These are phyloP conservation scores for Leucoraja ocellata DNA, from an alignment of 2,797 vertebrate genomes.

Conservation along the genomic window DNA sequence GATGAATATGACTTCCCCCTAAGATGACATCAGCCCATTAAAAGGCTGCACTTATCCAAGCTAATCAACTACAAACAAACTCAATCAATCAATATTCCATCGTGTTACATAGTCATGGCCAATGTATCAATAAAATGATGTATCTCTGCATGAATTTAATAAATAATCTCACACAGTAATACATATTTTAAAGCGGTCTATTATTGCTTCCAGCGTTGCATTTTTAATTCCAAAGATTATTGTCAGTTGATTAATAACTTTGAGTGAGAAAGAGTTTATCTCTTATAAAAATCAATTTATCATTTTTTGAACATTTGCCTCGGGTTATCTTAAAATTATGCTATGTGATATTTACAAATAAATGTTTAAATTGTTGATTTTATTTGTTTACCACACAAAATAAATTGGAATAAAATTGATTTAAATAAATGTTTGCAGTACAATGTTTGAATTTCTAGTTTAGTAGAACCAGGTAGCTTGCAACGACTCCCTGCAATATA, in stretches of 20 bases:
- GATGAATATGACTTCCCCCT: background rate
- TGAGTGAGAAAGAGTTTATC: background rate
- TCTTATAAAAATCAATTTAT: background rate
- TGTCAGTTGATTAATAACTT: background rate
- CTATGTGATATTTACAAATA: background rate
- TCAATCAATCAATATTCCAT: background rate
- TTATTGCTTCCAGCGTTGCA: background rate
- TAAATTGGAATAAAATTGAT: background rate
- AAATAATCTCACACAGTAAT: background rate
- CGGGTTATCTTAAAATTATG: background rate
- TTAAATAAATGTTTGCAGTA: background rate
- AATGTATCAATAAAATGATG: background rate
- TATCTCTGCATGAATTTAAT: background rate
- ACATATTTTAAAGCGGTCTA: background rate
- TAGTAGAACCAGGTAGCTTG: background rate
- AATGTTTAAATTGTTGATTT: background rate
- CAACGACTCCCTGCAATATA: background rate
- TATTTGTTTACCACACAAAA: background rate
- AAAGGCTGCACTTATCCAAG: background rate
- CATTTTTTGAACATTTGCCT: background rate
- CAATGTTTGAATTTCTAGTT: background rate
- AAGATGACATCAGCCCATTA: background rate
- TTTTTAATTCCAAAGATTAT: background rate
- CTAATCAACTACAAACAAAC: background rate
- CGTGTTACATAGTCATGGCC: background rate